Evolutionary conservation across 2,888 invertebrate genomes (phyloP).

Genomic region (Arrhopalites spinosus): DNA sequence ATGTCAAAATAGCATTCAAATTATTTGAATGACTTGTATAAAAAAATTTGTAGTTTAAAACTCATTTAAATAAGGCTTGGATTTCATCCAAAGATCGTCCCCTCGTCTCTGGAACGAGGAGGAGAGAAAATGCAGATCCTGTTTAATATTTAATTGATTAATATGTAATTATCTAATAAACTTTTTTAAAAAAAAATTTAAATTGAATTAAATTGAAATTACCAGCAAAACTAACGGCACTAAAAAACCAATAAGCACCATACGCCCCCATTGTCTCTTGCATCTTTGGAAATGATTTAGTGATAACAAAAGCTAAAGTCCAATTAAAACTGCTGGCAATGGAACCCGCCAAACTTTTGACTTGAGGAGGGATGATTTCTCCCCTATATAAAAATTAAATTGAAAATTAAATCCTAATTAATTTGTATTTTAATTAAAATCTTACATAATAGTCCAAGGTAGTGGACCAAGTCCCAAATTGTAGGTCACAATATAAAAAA

Average conservation of each 20-base stretch:
- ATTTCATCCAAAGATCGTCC: conserved; percentile 75
- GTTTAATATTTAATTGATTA: not conserved
- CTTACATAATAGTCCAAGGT: conserved; percentile 66
- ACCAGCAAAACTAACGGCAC: conserved; percentile 41
- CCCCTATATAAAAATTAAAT: conserved; percentile 59
- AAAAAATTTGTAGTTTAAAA: no score
- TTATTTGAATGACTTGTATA: no score
- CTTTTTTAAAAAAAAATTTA: no score
- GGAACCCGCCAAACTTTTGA: conserved; percentile 72
- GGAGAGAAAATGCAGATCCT: conserved; percentile 56
- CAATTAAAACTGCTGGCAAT: conserved; percentile 77
- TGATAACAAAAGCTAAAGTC: conserved; percentile 69
- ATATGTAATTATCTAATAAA: not conserved
- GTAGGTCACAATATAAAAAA: conserved; percentile 78
- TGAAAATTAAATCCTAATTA: not conserved
- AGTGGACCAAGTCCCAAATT: conserved; percentile 57
- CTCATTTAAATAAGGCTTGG: conserved; percentile 58
- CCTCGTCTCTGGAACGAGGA: conserved; percentile 79
- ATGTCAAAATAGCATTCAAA: no score
- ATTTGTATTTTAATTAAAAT: not conserved
- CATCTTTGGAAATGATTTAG: conserved; percentile 58
- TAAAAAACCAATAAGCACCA: conserved; percentile 53
- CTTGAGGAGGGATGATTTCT: conserved; percentile 75
- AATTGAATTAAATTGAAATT: no score
- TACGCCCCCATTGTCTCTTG: conserved; percentile 64